Evolutionary conservation across 92 coral and sea anemone species (phyloP), one percentile per base, ranked within the genome.

Genomic region (Epizoanthus fatuus): DNA sequence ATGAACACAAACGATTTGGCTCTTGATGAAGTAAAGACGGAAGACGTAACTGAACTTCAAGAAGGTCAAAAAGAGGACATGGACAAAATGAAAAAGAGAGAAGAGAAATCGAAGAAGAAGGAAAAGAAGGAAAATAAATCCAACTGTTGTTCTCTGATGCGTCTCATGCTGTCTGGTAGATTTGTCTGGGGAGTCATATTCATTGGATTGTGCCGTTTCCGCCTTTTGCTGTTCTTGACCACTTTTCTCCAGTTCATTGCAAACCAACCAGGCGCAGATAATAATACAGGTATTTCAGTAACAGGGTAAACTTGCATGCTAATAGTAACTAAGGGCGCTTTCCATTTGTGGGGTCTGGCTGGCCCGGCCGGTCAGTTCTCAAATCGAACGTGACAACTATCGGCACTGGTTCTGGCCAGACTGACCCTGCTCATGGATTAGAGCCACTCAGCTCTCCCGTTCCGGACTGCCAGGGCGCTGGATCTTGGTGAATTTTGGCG

Each of bases 161-260:
- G 51, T 4, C 66, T 74, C 53, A 51, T 88, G 84, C 79, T n/a
- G 17, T 69, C 80, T 64, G 88, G 79, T 12, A 79, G 79, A 63
- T 88, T 88, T 69, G 59, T 88, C 54, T 86, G 83, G 68, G 79
- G 84, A 22, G 78, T 86, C 8, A 10, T 83, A 14, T 88, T 88
- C 65, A 25, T 88, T 64, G 92, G 88, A 11, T 51, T 88, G 15
- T 88, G 92, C 53, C 83, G 92, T 10, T 70, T 80, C 37, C 69
- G 88, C 6, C 80, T 88, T 20, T 82, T 79, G 83, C 78, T 88
- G 76, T 88, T 88, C 65, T 39, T 88, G 15, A 45, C 53, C 3
- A 72, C 92, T 5, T 88, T 88, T 75, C 92, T 82, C 40, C 87
- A 88, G 80, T 88, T 82, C 72, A 83, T 88, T 62, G 72, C 62